Base-by-base conservation (phyloP, 2,888 invertebrate genomes). In the Amphimallon solstitiale region DNA sequence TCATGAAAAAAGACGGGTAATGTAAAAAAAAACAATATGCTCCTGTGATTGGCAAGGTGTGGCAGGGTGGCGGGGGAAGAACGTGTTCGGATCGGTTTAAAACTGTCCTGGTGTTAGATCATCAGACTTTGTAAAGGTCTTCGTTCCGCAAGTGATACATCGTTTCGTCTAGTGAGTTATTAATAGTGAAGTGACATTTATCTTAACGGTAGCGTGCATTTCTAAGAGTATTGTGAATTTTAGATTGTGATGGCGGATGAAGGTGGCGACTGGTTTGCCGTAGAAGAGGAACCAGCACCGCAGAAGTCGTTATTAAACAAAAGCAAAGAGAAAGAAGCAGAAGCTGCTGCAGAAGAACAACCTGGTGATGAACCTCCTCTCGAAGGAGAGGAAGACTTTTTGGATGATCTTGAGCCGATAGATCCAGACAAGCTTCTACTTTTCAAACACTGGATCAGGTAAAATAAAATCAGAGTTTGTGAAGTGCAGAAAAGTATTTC, bases 401-500 rank as follows among this genome's bases (percentile, higher is more conserved):
- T 77, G 3, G 79, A 85, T 68, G 80, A 76, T 63, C 75, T 71
- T 12, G 80, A 78, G 62, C 79, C 79, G 71, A 86, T 88, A 74
- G 89, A 90, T 68, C 86, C 87, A 29, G 86, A 87, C 73, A 89
- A 87, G 75, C 88, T 90, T 74, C 85, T 92, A 63, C 85, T 92
- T 71, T 91, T 90, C 84, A 90, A 88, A 79, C 93, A 94, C 79
- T 94, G 94, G 94, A 92, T 91, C 78, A 89, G 93, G 87, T 90
- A 82, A 29, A 29, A 29, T 29, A 2, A 29, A 3, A 7, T 29
- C 29, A 5, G 9, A 1, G 5, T 29, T 29, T 29, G 5, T 5
- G 29, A 29, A 29, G 29, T 29, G 3, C 29, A 5, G 3, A 9
- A 29, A 7, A 29, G n/a, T 29, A 29, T 29, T 29, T 29, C 29